Evolutionary conservation across 2,797 vertebrate genomes (phyloP).

Genomic region (Sebastes iracundus): DNA sequence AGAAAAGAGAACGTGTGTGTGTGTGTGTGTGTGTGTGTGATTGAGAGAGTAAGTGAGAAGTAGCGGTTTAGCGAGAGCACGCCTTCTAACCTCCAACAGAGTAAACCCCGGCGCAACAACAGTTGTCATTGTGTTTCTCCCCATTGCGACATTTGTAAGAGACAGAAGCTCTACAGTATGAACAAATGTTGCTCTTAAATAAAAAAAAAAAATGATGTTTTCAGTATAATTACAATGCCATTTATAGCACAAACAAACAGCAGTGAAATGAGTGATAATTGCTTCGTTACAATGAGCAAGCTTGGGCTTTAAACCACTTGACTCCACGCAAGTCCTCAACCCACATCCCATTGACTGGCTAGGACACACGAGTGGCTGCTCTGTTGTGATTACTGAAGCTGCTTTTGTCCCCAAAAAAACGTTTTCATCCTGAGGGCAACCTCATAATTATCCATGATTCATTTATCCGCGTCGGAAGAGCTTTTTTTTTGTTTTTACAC

Average conservation of each 20-base stretch:
- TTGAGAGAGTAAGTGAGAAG: slow-evolving; percentile 15
- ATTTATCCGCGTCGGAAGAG: slow-evolving; percentile 58
- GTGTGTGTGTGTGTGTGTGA: background rate
- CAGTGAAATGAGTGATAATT: slow-evolving; percentile 79
- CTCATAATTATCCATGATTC: slow-evolving; percentile 71
- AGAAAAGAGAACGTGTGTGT: slow-evolving; percentile 32
- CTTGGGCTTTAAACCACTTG: slow-evolving; percentile 76
- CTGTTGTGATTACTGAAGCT: slow-evolving; percentile 71
- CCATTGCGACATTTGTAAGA: slow-evolving; percentile 61
- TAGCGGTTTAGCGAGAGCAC: slow-evolving; percentile 8
- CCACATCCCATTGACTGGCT: slow-evolving; percentile 67
- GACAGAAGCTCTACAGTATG: slow-evolving; percentile 48
- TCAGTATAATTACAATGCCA: slow-evolving; percentile 66
- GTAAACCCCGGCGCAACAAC: background rate
- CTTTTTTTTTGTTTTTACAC: slow-evolving; percentile 68
- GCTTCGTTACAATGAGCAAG: slow-evolving; percentile 71
- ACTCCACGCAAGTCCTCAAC: slow-evolving; percentile 74
- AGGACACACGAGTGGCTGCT: slow-evolving; percentile 68
- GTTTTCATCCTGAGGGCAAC: slow-evolving; percentile 67
- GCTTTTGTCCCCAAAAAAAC: slow-evolving; percentile 61
- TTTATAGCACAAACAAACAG: slow-evolving; percentile 76
- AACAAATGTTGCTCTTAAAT: slow-evolving; percentile 62
- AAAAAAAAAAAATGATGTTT: slow-evolving; percentile 42
- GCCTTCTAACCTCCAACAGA: slow-evolving; percentile 20
- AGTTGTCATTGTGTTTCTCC: slow-evolving; percentile 35